These are phyloP conservation scores for Chromobotia macracanthus DNA, from an alignment of 2,797 vertebrate species.

Conservation along the genomic window DNA sequence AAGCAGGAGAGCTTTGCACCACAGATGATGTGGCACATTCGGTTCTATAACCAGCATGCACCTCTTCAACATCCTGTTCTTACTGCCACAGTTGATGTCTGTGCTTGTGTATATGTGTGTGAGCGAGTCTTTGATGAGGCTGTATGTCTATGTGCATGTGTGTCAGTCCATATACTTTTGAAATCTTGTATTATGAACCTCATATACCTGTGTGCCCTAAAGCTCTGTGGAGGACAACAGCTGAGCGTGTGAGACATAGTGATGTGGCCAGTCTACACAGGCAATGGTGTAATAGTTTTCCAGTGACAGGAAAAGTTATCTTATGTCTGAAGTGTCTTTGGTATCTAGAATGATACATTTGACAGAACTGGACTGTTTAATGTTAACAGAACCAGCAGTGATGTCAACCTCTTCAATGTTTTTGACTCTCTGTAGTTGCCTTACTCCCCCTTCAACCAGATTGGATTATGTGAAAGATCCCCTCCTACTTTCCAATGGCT, in stretches of 20 bases:
- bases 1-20: constrained; percentile 22
- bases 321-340: constrained; percentile 32
- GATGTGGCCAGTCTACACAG: constrained; percentile 12
- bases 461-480: constrained; percentile 32
- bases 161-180: constrained; percentile 30
- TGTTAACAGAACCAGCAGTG: constrained; percentile 39
- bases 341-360: constrained; percentile 42
- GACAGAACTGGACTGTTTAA: constrained; percentile 43
- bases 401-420: constrained; percentile 22
- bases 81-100: constrained; percentile 35
- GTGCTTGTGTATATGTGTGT: neutral
- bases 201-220: constrained; percentile 46
- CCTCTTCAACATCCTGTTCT: constrained; percentile 34
- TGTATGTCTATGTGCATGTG: constrained; percentile 16
- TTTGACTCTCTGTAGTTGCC: constrained; percentile 52
- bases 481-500: constrained; percentile 13
- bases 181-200: constrained; percentile 31
- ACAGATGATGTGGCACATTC: constrained; percentile 38
- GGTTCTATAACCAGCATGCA: constrained; percentile 36
- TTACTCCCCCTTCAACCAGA: constrained; percentile 49
- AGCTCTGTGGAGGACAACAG: constrained; percentile 26
- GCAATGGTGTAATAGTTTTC: constrained; percentile 4
- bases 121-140: constrained; percentile 20
- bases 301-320: constrained; percentile 11
- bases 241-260: neutral